phyloP scores from a whole-genome alignment of 2,113 vertebrate genomes.

The Catharus minimus region DNA sequence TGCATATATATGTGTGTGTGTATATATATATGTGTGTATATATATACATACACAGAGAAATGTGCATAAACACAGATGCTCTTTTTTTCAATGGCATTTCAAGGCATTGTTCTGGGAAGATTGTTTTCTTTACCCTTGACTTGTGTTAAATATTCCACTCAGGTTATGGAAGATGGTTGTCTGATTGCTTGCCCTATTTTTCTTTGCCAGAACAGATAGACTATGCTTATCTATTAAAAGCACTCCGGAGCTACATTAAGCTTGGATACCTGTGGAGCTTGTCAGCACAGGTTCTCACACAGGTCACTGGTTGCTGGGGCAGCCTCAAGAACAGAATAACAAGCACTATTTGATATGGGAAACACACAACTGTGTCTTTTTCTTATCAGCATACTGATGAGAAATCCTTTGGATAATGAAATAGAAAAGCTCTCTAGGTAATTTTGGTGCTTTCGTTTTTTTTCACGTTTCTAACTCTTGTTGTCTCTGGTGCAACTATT shows the following conservation, averaged over 20 bases:
- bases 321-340: conserved; percentile 60
- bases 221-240: conserved; percentile 75
- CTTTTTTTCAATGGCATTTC: not conserved
- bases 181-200: conserved; percentile 73
- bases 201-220: conserved; percentile 65
- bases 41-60: fast-evolving
- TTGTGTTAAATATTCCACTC: conserved; percentile 70
- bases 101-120: not conserved
- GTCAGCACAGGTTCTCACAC: conserved; percentile 61
- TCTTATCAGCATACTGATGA: not conserved
- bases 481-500: not conserved
- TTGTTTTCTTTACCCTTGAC: conserved; percentile 70
- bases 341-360: conserved; percentile 37
- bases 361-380: not conserved
- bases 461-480: not conserved
- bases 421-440: not conserved
- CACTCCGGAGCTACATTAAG: conserved; percentile 65
- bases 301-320: conserved; percentile 63
- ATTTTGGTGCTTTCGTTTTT: fast-evolving
- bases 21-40: not conserved
- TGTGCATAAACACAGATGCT: not conserved
- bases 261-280: conserved; percentile 74
- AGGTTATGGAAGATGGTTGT: conserved; percentile 57
- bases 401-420: not conserved
- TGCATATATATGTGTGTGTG: no score